Percentiles rank a stretch among this genome's conserved stretches.
Evolutionary conservation across 2,113 vertebrate species (phyloP).

Genomic region (Aegotheles bennettii): DNA sequence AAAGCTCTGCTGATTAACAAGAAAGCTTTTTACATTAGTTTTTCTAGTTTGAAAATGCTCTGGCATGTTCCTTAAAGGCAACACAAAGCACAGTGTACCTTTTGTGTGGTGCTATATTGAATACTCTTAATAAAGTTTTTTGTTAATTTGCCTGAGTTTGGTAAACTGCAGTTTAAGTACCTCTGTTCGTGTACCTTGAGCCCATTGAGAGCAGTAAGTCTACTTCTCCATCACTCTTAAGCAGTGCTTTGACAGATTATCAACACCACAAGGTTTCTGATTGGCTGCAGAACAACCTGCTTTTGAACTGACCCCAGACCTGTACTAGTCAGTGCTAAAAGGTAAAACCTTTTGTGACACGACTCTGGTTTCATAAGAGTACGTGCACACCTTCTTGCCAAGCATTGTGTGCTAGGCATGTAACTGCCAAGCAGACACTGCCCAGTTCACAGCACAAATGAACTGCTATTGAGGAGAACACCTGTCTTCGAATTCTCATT

Average conservation of each 20-base stretch:
- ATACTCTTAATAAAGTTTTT: conserved; percentile 25
- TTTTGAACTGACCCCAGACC: background rate
- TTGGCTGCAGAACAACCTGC: background rate
- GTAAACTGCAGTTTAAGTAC: background rate
- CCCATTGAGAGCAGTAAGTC: background rate
- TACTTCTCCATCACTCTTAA: background rate
- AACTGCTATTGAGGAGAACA: background rate
- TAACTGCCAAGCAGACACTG: background rate
- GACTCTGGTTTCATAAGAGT: background rate
- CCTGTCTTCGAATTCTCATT: background rate
- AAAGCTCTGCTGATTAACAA: background rate
- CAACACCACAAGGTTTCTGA: background rate
- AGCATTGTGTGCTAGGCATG: background rate
- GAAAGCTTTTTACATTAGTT: conserved; percentile 28
- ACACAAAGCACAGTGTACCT: conserved; percentile 22
- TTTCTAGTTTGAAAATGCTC: conserved; percentile 26
- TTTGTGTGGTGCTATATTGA: conserved; percentile 48
- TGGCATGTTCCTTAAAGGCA: conserved; percentile 27
- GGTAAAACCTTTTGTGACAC: background rate
- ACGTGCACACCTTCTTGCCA: background rate
- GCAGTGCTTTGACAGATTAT: background rate
- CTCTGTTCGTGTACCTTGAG: background rate
- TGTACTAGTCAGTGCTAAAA: background rate
- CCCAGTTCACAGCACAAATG: background rate
- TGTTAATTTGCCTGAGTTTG: conserved; percentile 33